Base-by-base conservation (phyloP, 2,797 vertebrate species). In the Enteromius trimaculatus region DNA sequence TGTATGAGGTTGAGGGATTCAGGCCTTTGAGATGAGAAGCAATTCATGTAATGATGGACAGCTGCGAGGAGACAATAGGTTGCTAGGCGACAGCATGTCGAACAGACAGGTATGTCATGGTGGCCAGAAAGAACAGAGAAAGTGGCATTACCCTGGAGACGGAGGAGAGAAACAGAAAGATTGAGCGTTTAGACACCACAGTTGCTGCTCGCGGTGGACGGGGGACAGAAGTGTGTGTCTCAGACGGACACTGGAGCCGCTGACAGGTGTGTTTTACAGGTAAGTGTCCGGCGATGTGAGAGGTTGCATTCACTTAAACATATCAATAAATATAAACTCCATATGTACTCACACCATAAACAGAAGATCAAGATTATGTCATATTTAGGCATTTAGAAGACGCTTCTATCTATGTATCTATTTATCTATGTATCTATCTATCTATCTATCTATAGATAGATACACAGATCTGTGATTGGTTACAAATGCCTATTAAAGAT, bases 71-170 rank as follows among this genome's bases (percentile, higher is more conserved):
- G 83, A 89, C 89, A 87, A 89, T 86, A 76, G 86, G 90, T 91
- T 91, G 90, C 90, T 88, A 89, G 84, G 89, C 84, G 77, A 91
- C 90, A 89, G 82, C 86, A 89, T 87, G 83, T 88, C 16, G 81
- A 87, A 85, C 85, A 85, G 85, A 86, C 85, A 90, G 88, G 89
- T 91, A 88, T 87, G 86, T 86, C 82, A 86, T 60, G 64, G 55
- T 47, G 29, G 39, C 75, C 84, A 74, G 74, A 88, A 72, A 17
- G 69, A 84, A 79, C 55, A 55, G 58, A 84, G 71, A 76, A 23
- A 83, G 68, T 64, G 72, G 29, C 75, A 69, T 64, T 62, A 68
- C 79, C 47, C 60, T 44, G 72, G 81, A 84, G 83, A 81, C 47
- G 19, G 81, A 31, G 78, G 37, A 80, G 70, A 72, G 77, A 74